Percentiles rank a stretch among this genome's conserved stretches.
Evolutionary conservation across 2,113 vertebrate genomes (phyloP).

Genomic region (Pteropus alecto): DNA sequence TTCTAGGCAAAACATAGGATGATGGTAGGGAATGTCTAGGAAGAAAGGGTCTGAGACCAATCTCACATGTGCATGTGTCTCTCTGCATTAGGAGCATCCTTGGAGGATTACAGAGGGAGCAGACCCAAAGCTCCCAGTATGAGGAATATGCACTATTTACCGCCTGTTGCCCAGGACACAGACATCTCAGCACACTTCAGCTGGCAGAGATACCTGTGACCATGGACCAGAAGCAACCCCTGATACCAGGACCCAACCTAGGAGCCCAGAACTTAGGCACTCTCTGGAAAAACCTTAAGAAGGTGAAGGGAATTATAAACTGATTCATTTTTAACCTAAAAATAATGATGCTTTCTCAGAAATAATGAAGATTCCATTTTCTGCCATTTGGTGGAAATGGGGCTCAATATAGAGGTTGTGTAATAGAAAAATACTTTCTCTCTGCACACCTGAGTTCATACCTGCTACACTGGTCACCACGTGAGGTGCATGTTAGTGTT

Average conservation of each 20-base stretch:
- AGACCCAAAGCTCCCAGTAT: neutral
- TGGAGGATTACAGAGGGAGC: neutral
- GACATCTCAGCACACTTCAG: neutral
- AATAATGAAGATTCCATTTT: conserved; percentile 18
- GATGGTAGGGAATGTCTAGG: neutral
- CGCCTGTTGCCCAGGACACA: neutral
- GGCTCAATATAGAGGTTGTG: neutral
- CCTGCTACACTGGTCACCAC: neutral
- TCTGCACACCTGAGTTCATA: neutral
- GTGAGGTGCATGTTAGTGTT: neutral
- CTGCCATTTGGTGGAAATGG: neutral
- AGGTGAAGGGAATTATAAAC: neutral
- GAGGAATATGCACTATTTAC: neutral
- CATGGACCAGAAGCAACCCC: neutral
- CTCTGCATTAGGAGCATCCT: neutral
- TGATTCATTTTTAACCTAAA: conserved; percentile 26
- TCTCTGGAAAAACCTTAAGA: neutral
- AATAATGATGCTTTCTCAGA: neutral
- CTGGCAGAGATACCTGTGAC: neutral
- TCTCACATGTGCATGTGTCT: neutral
- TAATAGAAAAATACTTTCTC: neutral
- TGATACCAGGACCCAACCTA: neutral
- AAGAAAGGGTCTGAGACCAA: neutral
- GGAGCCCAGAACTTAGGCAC: neutral
- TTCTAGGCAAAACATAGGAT: neutral